These are phyloP conservation scores for Pelusios castaneus DNA, from an alignment of 2,113 vertebrate species.

Conservation along the genomic window DNA sequence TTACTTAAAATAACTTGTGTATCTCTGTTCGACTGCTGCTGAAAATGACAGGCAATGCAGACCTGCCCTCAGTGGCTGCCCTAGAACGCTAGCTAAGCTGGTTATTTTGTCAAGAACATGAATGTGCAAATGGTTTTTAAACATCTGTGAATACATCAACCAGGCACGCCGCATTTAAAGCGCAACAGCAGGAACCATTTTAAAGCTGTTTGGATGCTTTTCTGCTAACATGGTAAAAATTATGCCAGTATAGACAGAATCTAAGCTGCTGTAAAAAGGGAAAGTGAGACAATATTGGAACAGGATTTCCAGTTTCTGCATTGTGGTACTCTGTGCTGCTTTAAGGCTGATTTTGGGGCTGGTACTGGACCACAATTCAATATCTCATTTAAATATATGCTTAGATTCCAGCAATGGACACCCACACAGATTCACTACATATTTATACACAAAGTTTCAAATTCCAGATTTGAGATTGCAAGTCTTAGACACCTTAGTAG, in stretches of 20 bases:
- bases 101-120: neutral
- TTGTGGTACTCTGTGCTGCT: neutral
- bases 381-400: neutral
- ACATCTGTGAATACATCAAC: neutral
- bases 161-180: neutral
- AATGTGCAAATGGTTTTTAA: neutral
- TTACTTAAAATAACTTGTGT: no score
- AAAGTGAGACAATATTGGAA: neutral
- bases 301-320: neutral
- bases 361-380: neutral
- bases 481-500: neutral
- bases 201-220: neutral
- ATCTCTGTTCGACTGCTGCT: no score
- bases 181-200: neutral
- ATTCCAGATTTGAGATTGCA: neutral
- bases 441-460: neutral
- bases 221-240: neutral
- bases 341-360: neutral
- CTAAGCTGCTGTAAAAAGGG: neutral
- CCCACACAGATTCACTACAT: neutral
- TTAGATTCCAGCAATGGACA: neutral
- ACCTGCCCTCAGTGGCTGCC: neutral
- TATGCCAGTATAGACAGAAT: neutral
- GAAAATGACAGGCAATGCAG: no score
- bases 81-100: neutral